Evolutionary conservation across 2,888 invertebrate genomes (phyloP).

Genomic region (Electrophaes corylata): DNA sequence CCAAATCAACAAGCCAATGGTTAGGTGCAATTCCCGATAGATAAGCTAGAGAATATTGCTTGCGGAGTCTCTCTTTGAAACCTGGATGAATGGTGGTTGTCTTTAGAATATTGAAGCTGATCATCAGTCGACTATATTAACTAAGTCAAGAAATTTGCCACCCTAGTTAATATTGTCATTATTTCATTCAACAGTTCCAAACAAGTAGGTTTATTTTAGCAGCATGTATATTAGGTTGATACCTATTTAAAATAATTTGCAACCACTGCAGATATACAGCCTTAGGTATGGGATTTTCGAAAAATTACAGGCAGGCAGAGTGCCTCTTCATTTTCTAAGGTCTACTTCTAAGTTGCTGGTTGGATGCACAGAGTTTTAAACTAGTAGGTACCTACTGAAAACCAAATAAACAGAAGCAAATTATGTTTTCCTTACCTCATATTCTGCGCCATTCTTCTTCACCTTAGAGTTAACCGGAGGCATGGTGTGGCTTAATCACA

Average conservation of each 20-base stretch:
- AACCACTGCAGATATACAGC: not conserved
- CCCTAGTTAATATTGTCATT: too few species aligned
- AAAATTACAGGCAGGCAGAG: not conserved
- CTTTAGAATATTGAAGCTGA: not conserved
- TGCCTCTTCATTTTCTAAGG: not conserved
- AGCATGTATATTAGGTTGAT: not conserved
- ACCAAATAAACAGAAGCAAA: not conserved
- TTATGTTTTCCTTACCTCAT: slow-evolving; percentile 69
- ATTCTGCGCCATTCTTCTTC: slow-evolving; percentile 77
- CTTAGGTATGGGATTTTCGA: not conserved
- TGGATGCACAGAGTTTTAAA: not conserved
- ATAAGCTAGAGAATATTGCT: too few species aligned
- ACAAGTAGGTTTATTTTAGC: not conserved
- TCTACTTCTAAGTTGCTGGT: not conserved
- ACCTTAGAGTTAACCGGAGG: slow-evolving; percentile 78
- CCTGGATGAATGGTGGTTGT: not conserved
- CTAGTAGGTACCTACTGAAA: not conserved
- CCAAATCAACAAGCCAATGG: too few species aligned
- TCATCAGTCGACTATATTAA: too few species aligned
- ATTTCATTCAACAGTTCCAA: not conserved
- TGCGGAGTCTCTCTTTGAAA: not conserved
- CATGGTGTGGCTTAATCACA: slow-evolving; percentile 52
- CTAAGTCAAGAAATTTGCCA: too few species aligned
- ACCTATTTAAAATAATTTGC: not conserved
- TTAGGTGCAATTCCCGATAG: too few species aligned